Conservation (phyloP, 2,888 invertebrate genomes). For the Ormia ochracea region DNA sequence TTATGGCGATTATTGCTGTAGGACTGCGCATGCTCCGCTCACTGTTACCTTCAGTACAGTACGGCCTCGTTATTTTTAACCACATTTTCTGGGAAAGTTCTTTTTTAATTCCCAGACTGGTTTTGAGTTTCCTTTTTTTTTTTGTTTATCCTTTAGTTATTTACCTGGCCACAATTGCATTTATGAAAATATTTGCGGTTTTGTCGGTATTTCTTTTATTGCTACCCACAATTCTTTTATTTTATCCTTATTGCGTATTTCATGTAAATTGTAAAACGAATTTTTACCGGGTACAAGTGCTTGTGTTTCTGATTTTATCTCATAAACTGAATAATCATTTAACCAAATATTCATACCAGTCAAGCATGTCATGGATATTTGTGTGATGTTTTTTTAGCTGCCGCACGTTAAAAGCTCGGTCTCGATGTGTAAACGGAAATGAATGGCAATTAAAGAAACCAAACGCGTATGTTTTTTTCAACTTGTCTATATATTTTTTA, state of each 20-base stretch:
- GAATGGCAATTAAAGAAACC: slow-evolving; percentile 47
- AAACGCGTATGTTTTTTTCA: slow-evolving; percentile 28
- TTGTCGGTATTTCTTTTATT: slow-evolving; percentile 10
- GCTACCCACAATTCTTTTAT: slow-evolving; percentile 8
- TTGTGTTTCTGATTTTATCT: slow-evolving; percentile 30
- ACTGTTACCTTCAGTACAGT: no score
- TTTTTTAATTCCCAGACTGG: neutral
- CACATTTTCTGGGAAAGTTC: neutral
- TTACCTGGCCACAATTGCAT: slow-evolving; percentile 5
- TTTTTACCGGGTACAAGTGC: neutral
- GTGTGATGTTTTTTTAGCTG: neutral
- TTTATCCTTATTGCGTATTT: neutral
- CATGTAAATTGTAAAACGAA: neutral
- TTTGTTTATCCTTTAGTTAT: neutral
- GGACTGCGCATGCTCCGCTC: no score
- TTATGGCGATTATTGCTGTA: no score
- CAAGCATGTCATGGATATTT: slow-evolving; percentile 36
- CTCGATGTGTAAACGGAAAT: slow-evolving; percentile 32
- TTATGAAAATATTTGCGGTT: slow-evolving; percentile 10
- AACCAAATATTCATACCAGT: slow-evolving; percentile 35
- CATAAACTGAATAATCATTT: slow-evolving; percentile 48
- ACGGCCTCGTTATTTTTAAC: no score
- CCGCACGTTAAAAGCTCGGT: neutral
- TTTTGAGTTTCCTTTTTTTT: neutral
- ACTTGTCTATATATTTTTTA: neutral